Evolutionary conservation across 2,888 invertebrate species (phyloP).

Genomic region (Diplazon laetatorius): DNA sequence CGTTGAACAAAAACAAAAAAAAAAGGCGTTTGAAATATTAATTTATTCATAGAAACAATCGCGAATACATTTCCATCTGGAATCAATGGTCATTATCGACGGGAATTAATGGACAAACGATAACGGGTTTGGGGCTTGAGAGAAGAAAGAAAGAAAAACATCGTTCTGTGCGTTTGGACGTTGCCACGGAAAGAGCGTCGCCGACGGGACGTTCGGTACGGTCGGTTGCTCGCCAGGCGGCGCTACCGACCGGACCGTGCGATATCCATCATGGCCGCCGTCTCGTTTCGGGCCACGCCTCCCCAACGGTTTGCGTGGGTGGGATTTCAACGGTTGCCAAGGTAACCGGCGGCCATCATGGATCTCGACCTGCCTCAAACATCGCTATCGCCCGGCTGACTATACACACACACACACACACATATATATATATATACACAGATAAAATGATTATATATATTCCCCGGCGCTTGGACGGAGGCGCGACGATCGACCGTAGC

Average conservation of each 20-base stretch:
- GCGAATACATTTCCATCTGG: too few relatives aligned
- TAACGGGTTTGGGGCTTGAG: too few relatives aligned
- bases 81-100: too few relatives aligned
- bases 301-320: constrained; percentile 56
- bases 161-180: background rate
- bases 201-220: constrained; percentile 21
- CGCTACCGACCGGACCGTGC: constrained; percentile 74
- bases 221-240: constrained; percentile 70
- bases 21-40: too few relatives aligned
- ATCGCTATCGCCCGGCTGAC: constrained; percentile 42
- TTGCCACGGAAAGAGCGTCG: background rate
- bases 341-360: constrained; percentile 79
- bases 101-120: too few relatives aligned
- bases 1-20: too few relatives aligned
- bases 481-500: too few relatives aligned
- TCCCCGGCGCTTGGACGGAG: background rate
- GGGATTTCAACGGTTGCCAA: constrained; percentile 70
- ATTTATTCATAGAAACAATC: too few relatives aligned
- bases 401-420: background rate
- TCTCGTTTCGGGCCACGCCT: constrained; percentile 73
- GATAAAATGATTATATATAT: too few relatives aligned
- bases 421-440: too few relatives aligned
- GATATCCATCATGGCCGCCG: constrained; percentile 77
- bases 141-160: background rate
- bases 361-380: constrained; percentile 78